Conservation (phyloP, 2,888 invertebrate species). For the Parthenolecanium corni region DNA sequence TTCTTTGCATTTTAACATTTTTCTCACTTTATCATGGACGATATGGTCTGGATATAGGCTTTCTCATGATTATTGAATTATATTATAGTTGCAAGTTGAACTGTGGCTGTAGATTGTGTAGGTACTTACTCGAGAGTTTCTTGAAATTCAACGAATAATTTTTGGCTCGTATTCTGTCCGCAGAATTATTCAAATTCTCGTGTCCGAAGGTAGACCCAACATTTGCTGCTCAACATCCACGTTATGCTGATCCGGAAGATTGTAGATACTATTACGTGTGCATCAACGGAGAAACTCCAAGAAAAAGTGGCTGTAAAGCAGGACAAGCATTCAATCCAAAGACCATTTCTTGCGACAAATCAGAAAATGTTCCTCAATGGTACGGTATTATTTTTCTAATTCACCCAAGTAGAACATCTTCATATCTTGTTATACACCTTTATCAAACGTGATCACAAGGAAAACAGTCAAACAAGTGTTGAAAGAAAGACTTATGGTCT, state of each 20-base stretch:
- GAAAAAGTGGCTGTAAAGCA: conserved; percentile 74
- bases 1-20: too few relatives aligned
- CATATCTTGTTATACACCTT: too few relatives aligned
- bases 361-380: conserved; percentile 81
- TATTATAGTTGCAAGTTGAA: not conserved
- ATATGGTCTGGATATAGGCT: conserved; percentile 11
- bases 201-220: conserved; percentile 68
- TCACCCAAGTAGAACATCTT: too few relatives aligned
- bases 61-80: conserved; percentile 14
- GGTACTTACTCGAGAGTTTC: not conserved
- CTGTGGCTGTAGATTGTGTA: not conserved
- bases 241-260: conserved; percentile 76
- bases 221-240: conserved; percentile 63
- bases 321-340: conserved; percentile 81
- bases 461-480: too few relatives aligned
- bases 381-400: conserved; percentile 38
- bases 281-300: conserved; percentile 72
- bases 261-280: conserved; percentile 88
- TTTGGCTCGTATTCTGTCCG: not conserved
- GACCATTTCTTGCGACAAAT: conserved; percentile 69
- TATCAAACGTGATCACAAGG: too few relatives aligned
- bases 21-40: conserved; percentile 1
- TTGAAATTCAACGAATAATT: not conserved
- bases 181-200: conserved; percentile 70
- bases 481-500: too few relatives aligned